Evolutionary conservation across 2,888 invertebrate genomes (phyloP).

Genomic region (Trypoxylon attenuatum): DNA sequence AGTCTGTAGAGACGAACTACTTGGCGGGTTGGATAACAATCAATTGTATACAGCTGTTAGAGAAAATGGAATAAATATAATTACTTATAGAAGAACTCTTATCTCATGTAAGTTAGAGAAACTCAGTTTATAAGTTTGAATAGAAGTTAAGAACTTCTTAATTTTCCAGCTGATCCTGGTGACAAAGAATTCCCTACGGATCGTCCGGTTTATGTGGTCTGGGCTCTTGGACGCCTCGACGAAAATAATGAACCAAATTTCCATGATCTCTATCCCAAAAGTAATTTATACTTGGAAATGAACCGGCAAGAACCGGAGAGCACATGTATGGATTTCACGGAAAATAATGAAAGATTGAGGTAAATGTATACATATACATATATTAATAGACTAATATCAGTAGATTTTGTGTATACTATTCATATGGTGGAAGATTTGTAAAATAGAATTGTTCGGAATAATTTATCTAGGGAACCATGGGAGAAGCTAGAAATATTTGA

Average conservation of each 20-base stretch:
- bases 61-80: constrained; percentile 84
- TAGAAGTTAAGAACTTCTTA: not conserved
- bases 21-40: constrained; percentile 88
- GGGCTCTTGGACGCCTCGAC: constrained; percentile 90
- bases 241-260: constrained; percentile 86
- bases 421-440: too few species aligned
- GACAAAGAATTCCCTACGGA: constrained; percentile 84
- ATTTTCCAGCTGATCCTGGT: constrained; percentile 81
- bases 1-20: constrained; percentile 88
- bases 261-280: constrained; percentile 87
- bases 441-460: too few species aligned
- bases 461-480: constrained; percentile 76
- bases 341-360: constrained; percentile 62
- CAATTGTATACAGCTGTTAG: constrained; percentile 85
- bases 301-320: constrained; percentile 80
- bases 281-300: constrained; percentile 81
- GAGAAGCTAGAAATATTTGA: constrained; percentile 76
- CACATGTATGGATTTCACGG: constrained; percentile 86
- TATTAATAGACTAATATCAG: too few species aligned
- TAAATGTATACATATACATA: constrained; percentile 30
- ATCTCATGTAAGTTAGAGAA: constrained; percentile 81
- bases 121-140: not conserved
- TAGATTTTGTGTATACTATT: too few species aligned
- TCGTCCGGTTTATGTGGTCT: constrained; percentile 81
- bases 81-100: constrained; percentile 86